These are phyloP conservation scores for Actinernus sp. DNA, from an alignment of 92 coral and sea anemone genomes.

Conservation along the genomic window DNA sequence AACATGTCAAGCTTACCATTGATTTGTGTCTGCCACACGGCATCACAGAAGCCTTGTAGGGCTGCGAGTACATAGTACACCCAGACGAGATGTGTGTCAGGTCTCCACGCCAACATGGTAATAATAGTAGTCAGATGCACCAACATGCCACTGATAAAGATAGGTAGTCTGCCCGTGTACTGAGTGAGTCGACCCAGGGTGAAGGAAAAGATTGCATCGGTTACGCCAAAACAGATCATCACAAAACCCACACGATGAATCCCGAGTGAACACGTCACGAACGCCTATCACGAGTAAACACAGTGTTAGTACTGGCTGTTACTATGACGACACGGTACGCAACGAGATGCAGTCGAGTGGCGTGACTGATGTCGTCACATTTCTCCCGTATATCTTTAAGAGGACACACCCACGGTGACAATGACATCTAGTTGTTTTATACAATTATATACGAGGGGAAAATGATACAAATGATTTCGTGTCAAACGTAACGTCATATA, in stretches of 20 bases:
- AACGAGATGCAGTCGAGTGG: no score
- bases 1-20: no score
- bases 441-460: no score
- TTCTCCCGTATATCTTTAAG: no score
- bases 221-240: conserved; percentile 98
- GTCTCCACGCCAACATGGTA: conserved; percentile 85
- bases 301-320: no score
- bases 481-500: no score
- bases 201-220: conserved; percentile 93
- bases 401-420: no score
- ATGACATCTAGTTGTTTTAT: no score
- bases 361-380: no score
- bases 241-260: conserved; percentile 95
- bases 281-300: no score
- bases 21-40: conserved; percentile 99
- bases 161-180: conserved; percentile 89
- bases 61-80: conserved; percentile 93
- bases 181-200: conserved; percentile 88
- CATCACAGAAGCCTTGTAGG: conserved; percentile 93
- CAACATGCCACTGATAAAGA: conserved; percentile 88
- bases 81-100: conserved; percentile 79
- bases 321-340: no score
- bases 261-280: conserved; percentile 96
- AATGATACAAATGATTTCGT: no score
- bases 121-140: conserved; percentile 79